Evolutionary conservation across 2,888 invertebrate species (phyloP), one percentile per base, ranked within the genome.

Genomic region (Abscondita cerata): DNA sequence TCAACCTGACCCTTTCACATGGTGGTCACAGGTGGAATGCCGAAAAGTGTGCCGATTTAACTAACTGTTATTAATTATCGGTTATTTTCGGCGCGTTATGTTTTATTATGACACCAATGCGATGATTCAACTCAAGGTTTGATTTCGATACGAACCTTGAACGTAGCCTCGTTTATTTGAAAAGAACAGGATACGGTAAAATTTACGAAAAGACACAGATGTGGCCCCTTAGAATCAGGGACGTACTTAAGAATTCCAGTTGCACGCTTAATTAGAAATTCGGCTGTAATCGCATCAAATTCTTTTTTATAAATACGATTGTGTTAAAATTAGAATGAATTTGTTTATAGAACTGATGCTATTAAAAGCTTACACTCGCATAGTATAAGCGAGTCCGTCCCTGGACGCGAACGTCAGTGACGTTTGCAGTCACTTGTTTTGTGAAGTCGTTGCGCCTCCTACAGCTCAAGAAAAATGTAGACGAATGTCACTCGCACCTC

Each of bases 391-490:
- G n/a, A 25, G 25, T 25, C 25, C 25, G 25, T 25, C 25, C 25
- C 16, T 13, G 40, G 1, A 16, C 67, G 64, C 65, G 67, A 65
- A 65, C 68, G 64, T 64, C 25, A 62, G 68, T 70, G 64, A 63
- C 62, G 38, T 64, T 65, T 57, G 58, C 66, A 65, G 67, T 68
- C 64, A 68, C 62, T 64, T 65, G 67, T 64, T 38, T 48, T 25
- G 31, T 33, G 38, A 12, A 47, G 59, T 52, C 63, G 57, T 55
- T 64, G 71, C 69, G 70, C 71, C 71, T 65, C 66, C 64, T 70
- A 70, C 70, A 70, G 66, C 65, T 70, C 67, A 68, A 66, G 66
- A 71, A 70, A 65, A 64, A 72, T 73, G 72, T 69, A 70, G 61
- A 64, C 64, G 69, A 72, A 66, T 65, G 70, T 64, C 66, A 69